A percentile compares a stretch with the other conserved stretches of the same genome.
Conservation (phyloP, 2,113 vertebrate species). For the Takifugu bimaculatus region DNA sequence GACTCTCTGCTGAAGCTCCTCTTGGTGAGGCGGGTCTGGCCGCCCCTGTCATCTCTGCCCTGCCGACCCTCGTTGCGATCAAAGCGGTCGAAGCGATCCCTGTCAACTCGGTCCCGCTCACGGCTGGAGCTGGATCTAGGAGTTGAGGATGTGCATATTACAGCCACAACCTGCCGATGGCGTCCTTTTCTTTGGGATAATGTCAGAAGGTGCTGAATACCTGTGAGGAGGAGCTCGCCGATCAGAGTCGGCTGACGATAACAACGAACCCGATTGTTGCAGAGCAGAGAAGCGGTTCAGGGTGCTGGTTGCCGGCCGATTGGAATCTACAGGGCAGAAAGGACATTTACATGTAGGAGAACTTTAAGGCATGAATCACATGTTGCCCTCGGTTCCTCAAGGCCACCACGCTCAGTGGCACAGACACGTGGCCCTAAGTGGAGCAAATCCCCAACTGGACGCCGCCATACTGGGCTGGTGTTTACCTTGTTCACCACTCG, state of each 20-base stretch:
- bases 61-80: slow-evolving; percentile 82
- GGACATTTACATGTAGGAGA: neutral
- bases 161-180: too few species aligned
- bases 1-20: slow-evolving; percentile 94
- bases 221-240: slow-evolving; percentile 87
- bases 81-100: slow-evolving; percentile 54
- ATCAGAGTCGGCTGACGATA: slow-evolving; percentile 76
- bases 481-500: slow-evolving; percentile 79
- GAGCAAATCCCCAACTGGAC: neutral
- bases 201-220: slow-evolving; percentile 52
- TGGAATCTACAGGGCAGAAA: slow-evolving; percentile 73
- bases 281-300: slow-evolving; percentile 95
- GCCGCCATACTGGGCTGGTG: neutral
- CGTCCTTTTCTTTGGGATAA: neutral
- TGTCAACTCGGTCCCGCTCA: slow-evolving; percentile 54
- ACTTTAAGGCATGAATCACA: too few species aligned
- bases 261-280: slow-evolving; percentile 78
- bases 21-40: slow-evolving; percentile 78
- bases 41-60: slow-evolving; percentile 70
- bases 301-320: slow-evolving; percentile 86
- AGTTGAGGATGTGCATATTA: too few species aligned
- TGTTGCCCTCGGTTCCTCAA: too few species aligned
- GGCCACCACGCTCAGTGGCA: neutral
- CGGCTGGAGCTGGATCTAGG: slow-evolving; percentile 89
- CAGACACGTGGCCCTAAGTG: neutral